Evolutionary conservation across 2,113 vertebrate genomes (phyloP), one percentile per base, ranked within the genome.

Genomic region (Setophaga petechia): DNA sequence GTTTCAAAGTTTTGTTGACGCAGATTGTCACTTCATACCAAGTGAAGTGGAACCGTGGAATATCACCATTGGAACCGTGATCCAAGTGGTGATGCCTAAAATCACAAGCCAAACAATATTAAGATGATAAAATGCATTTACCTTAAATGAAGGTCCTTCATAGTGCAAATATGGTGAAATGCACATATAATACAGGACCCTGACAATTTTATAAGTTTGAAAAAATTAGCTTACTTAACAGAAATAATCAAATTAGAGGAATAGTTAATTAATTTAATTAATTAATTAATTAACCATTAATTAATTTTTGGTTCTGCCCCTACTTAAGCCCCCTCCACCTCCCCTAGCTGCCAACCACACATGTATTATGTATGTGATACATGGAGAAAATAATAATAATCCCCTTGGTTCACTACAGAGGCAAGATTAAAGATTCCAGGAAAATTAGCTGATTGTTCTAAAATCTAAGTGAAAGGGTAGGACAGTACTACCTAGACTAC

Each of bases 131-230:
- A n/a, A 57, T 28, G 2, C 0, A 0, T 3, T 24, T 30, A 28
- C n/a, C 7, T 66, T 74, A 47, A 66, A 66, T 20, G 51, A 39
- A 57, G 19, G 30, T 41, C 15, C 30, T 57, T 66, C 30, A n/a
- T 8, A 12, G 51, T 20, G 19, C 24, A 57, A 47, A 57, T 57
- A 41, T 7, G 15, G 23, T 33, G 41, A 57, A 66, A 75, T 16
- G 19, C 24, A 58, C 30, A 66, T 0, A 0, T 47, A 41, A 66
- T n/a, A 30, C 22, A 58, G 20, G 10, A 57, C 10, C 3, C 30
- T n/a, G 12, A 41, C 10, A 75, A 66, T 30, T 58, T 30, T 13
- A 2, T 13, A 49, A 47, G 8, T 35, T 37, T 20, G 8, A 41
- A 18, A 66, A 47, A n/a, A 41, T 20, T 23, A 41, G 41, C 43